phyloP scores from a whole-genome alignment of 2,797 vertebrate genomes.

The Columba guinea region DNA sequence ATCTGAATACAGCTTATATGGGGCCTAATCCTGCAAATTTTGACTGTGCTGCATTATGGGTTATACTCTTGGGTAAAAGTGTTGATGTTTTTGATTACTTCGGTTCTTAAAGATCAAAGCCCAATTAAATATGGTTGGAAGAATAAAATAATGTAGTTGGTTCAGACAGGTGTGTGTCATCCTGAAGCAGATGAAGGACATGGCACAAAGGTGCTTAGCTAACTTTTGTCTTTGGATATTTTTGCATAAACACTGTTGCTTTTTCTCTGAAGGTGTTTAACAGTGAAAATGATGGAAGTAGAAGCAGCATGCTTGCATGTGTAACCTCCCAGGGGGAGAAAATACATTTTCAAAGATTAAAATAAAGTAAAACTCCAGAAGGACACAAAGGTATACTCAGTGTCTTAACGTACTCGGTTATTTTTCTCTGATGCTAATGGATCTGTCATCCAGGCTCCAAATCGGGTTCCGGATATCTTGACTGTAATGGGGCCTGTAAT shows the following conservation, averaged over 20 bases:
- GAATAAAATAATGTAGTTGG: neutral
- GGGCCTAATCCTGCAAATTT: neutral
- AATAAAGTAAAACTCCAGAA: neutral
- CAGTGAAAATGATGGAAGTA: neutral
- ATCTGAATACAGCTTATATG: neutral
- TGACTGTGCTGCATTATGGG: neutral
- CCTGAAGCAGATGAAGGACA: neutral
- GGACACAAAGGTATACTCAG: neutral
- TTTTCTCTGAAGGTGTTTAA: neutral
- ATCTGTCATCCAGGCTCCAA: constrained; percentile 99
- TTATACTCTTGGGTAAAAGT: neutral
- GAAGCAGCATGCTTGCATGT: neutral
- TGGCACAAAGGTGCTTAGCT: neutral
- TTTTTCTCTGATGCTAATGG: constrained; percentile 91
- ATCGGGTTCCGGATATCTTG: constrained; percentile 98
- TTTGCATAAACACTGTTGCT: neutral
- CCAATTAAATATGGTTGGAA: neutral
- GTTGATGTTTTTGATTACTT: neutral
- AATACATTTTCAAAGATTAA: neutral
- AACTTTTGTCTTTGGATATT: neutral
- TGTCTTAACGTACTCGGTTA: constrained; percentile 87
- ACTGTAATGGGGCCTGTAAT: constrained; percentile 95
- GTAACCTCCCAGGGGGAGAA: neutral
- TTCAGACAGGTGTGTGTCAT: neutral
- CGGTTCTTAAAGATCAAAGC: neutral